Evolutionary conservation across 1,140 invertebrate genomes (phyloP).

Genomic region (Drosophila pandora): DNA sequence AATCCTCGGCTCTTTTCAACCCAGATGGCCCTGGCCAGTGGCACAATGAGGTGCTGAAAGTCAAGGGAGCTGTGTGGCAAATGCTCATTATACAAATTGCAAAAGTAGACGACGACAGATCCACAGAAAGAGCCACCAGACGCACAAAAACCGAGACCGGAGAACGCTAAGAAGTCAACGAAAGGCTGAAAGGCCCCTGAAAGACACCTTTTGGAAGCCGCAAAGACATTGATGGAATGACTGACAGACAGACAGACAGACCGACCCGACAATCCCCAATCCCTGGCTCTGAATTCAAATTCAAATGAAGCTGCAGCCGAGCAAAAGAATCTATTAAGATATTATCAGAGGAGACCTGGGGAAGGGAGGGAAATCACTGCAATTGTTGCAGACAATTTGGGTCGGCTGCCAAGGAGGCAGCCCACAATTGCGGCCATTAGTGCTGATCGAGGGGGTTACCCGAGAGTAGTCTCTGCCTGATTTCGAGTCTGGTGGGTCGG

Average conservation of each 20-base stretch:
- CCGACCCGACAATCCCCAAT: slow-evolving; percentile 10
- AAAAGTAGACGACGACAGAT: slow-evolving; percentile 36
- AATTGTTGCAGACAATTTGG: slow-evolving; percentile 76
- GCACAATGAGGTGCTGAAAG: slow-evolving; percentile 75
- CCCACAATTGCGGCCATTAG: slow-evolving; percentile 79
- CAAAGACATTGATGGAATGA: slow-evolving; percentile 65
- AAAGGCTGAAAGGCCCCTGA: slow-evolving; percentile 16
- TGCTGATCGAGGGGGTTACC: slow-evolving; percentile 35
- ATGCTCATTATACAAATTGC: slow-evolving; percentile 80
- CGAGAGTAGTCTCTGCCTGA: slow-evolving; percentile 13
- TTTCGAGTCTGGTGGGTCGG: slow-evolving; percentile 4
- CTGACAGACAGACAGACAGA: slow-evolving; percentile 21
- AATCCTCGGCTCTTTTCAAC: slow-evolving; percentile 10
- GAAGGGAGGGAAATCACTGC: slow-evolving; percentile 57
- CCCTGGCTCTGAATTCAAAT: slow-evolving; percentile 63
- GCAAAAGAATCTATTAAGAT: slow-evolving; percentile 80
- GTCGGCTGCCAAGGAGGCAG: slow-evolving; percentile 42
- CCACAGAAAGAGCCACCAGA: background rate
- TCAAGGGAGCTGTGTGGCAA: slow-evolving; percentile 67
- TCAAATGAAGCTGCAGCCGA: slow-evolving; percentile 64
- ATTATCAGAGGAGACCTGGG: slow-evolving; percentile 54
- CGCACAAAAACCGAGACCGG: slow-evolving; percentile 8
- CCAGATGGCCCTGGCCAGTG: slow-evolving; percentile 17
- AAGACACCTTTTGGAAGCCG: slow-evolving; percentile 21
- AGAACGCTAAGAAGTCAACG: slow-evolving; percentile 37